Percentiles rank a stretch among this genome's conserved stretches.
phyloP scores from a whole-genome alignment of 2,888 invertebrate species.

The Campoplex capitator region DNA sequence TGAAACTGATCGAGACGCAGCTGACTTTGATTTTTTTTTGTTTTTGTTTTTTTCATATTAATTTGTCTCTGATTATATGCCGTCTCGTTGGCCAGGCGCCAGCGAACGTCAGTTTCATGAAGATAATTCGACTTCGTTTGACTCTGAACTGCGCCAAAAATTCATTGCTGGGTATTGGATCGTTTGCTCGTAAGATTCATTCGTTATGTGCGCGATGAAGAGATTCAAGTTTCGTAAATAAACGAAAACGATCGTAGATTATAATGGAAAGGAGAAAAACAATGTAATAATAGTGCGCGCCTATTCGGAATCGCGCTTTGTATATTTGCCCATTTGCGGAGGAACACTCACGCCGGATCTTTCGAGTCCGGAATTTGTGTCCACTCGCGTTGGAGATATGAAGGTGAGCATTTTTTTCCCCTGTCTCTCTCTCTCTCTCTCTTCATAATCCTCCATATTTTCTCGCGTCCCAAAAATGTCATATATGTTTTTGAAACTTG shows the following conservation, averaged over 20 bases:
- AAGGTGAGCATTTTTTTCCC: slow-evolving; percentile 55
- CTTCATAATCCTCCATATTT: neutral
- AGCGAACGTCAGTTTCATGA: neutral
- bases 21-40: neutral
- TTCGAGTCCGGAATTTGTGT: slow-evolving; percentile 16
- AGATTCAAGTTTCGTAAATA: neutral
- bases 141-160: neutral
- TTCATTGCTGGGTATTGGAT: neutral
- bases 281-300: slow-evolving; percentile 34
- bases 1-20: neutral
- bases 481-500: slow-evolving; percentile 16
- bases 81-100: neutral
- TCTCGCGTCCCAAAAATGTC: neutral
- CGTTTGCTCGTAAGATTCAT: neutral
- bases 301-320: neutral
- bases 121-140: neutral
- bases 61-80: neutral
- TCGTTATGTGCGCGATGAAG: slow-evolving; percentile 47
- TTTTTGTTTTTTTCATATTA: neutral
- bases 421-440: neutral
- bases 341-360: slow-evolving; percentile 20
- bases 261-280: slow-evolving; percentile 10
- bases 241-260: neutral
- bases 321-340: neutral
- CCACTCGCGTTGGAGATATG: slow-evolving; percentile 34